Conservation (phyloP, 2,797 vertebrate species). For the Meda fulgida region DNA sequence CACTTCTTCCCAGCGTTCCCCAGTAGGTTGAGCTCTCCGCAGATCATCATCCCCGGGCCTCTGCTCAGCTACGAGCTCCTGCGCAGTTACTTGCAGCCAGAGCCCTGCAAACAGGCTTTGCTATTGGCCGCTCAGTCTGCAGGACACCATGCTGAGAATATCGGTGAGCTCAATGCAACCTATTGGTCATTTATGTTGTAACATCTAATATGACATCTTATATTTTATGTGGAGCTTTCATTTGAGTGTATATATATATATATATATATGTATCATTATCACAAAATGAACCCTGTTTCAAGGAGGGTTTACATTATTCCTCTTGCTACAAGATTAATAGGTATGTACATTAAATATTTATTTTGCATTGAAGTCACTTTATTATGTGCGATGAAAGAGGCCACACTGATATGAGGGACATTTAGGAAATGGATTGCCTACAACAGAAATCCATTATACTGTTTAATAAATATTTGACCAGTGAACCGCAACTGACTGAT, state of each 20-base stretch:
- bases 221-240: background rate
- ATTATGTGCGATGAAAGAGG: background rate
- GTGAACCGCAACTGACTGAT: background rate
- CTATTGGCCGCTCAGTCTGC: slow-evolving; percentile 76
- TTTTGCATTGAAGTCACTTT: background rate
- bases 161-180: slow-evolving; percentile 70
- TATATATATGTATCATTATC: background rate
- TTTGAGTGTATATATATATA: background rate
- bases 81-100: slow-evolving; percentile 79
- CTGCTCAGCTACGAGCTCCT: slow-evolving; percentile 82
- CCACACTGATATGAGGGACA: background rate
- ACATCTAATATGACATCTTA: background rate
- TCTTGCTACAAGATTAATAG: background rate
- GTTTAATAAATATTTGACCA: slow-evolving; percentile 6
- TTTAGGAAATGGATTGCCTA: background rate
- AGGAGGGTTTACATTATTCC: background rate
- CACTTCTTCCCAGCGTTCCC: slow-evolving; percentile 80
- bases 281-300: background rate
- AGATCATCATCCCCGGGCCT: slow-evolving; percentile 79
- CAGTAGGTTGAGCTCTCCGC: slow-evolving; percentile 71
- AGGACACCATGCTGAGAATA: slow-evolving; percentile 69
- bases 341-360: background rate
- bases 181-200: background rate
- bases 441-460: background rate
- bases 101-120: slow-evolving; percentile 80